phyloP scores from a whole-genome alignment of 2,113 vertebrate species.

The Pseudorasbora parva region DNA sequence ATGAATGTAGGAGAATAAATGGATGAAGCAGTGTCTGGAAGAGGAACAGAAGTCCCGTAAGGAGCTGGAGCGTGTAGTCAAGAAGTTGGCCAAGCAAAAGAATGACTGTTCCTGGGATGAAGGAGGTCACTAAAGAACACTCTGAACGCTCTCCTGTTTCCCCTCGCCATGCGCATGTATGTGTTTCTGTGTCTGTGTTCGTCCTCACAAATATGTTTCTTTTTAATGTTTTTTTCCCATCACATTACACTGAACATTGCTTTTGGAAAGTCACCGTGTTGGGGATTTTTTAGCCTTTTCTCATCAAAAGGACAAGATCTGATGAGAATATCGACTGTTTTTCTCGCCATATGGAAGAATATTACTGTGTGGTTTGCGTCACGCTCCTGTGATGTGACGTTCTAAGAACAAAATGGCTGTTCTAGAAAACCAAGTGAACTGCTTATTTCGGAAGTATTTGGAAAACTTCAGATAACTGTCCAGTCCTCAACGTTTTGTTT shows the following conservation, averaged over 20 bases:
- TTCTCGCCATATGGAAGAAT: background rate
- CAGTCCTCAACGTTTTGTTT: background rate
- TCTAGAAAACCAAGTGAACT: background rate
- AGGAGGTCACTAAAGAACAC: conserved; percentile 73
- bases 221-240: conserved; percentile 21
- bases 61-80: conserved; percentile 92
- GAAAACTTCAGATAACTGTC: background rate
- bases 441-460: background rate
- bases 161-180: conserved; percentile 38
- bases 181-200: conserved; percentile 26
- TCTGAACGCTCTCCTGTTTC: conserved; percentile 50
- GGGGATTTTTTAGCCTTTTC: conserved; percentile 25
- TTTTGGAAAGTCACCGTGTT: conserved; percentile 30
- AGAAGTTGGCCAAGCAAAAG: conserved; percentile 91
- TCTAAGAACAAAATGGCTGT: background rate
- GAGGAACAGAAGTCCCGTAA: conserved; percentile 95
- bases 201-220: conserved; percentile 48
- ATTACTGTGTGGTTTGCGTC: background rate
- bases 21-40: conserved; percentile 96
- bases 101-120: conserved; percentile 90
- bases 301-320: conserved; percentile 17
- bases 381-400: conserved; percentile 13
- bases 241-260: conserved; percentile 41
- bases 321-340: conserved; percentile 29
- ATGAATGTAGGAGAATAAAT: conserved; percentile 87